These are phyloP conservation scores for Pachyuromys duprasi DNA, from an alignment of 2,797 vertebrate genomes.

Conservation along the genomic window DNA sequence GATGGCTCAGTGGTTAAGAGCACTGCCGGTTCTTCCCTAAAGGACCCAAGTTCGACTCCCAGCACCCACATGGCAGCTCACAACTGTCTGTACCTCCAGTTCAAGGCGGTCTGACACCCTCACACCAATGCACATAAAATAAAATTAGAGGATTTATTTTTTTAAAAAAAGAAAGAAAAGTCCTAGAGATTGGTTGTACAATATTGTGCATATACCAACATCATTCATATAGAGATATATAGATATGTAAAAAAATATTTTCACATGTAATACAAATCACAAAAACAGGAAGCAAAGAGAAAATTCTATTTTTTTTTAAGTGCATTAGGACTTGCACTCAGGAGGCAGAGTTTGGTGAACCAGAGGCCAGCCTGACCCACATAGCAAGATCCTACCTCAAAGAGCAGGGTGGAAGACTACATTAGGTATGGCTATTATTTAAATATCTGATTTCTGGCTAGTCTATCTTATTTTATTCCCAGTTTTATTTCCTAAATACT, in stretches of 20 bases:
- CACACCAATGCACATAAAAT: too few species aligned
- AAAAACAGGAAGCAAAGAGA: not conserved
- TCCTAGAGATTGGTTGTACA: not conserved
- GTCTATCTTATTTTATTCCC: not conserved
- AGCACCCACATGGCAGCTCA: too few species aligned
- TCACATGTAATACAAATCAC: not conserved
- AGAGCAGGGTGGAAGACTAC: not conserved
- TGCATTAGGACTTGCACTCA: not conserved
- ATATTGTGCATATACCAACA: not conserved
- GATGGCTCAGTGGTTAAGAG: too few species aligned
- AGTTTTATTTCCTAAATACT: constrained; percentile 12
- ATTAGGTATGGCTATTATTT: not conserved
- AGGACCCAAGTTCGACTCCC: too few species aligned
- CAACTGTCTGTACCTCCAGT: too few species aligned
- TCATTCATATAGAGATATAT: not conserved
- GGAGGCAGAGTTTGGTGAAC: not conserved
- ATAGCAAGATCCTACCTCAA: not conserved
- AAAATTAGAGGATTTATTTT: too few species aligned
- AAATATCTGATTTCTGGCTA: not conserved
- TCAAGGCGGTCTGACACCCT: too few species aligned
- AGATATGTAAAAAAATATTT: not conserved
- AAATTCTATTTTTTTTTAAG: not conserved
- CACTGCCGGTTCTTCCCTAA: too few species aligned
- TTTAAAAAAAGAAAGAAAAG: too few species aligned
- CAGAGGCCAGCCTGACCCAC: not conserved